Evolutionary conservation across 1,140 invertebrate species (phyloP).

Genomic region (Phenacoccus solenopsis): DNA sequence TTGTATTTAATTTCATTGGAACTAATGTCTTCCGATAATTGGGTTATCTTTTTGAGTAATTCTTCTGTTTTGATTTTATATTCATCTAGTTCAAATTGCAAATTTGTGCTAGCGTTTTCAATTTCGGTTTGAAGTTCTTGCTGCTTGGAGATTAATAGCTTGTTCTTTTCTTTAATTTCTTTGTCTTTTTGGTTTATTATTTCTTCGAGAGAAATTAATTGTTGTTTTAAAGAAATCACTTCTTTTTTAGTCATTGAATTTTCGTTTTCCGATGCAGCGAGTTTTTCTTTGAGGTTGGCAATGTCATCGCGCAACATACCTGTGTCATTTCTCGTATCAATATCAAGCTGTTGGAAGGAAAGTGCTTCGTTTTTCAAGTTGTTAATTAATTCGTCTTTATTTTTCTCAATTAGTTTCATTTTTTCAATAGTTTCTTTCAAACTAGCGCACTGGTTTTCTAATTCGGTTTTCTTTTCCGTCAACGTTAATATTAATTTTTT

Average conservation of each 20-base stretch:
- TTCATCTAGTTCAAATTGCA: not conserved
- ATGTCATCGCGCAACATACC: not conserved
- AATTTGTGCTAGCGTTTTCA: not conserved
- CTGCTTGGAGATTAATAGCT: not conserved
- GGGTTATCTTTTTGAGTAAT: not conserved
- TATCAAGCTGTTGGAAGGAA: not conserved
- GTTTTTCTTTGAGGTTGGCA: not conserved
- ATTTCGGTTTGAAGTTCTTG: not conserved
- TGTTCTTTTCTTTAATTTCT: not conserved
- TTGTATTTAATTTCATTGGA: not conserved
- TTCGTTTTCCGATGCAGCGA: not conserved
- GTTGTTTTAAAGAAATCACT: not conserved
- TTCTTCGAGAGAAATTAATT: not conserved
- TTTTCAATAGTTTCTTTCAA: not conserved
- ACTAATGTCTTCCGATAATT: not conserved
- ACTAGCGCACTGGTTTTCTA: not conserved
- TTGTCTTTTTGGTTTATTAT: not conserved
- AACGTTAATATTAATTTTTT: not conserved
- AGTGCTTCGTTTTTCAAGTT: not conserved
- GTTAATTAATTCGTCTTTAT: conserved; percentile 6
- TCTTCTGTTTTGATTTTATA: not conserved
- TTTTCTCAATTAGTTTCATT: not conserved
- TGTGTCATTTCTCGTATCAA: not conserved
- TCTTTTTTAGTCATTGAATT: not conserved
- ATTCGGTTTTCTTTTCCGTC: not conserved